These are phyloP conservation scores for Euzetes globulus DNA, from an alignment of 2,888 invertebrate species.

Conservation along the genomic window DNA sequence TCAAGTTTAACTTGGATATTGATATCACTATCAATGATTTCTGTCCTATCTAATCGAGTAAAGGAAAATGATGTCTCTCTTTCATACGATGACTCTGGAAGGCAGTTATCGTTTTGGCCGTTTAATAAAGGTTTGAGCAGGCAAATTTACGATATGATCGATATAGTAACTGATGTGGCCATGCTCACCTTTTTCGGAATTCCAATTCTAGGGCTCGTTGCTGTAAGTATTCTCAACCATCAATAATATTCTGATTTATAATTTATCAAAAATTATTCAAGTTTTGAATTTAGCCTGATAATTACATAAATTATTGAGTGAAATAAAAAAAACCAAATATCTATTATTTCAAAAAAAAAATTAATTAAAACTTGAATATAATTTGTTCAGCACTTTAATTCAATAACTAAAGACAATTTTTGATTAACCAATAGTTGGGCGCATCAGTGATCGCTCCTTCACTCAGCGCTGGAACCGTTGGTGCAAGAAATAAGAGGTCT, in stretches of 20 bases:
- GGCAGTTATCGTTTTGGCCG: conserved; percentile 10
- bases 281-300: too few relatives aligned
- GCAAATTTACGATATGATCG: conserved; percentile 24
- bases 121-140: conserved; percentile 14
- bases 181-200: conserved; percentile 20
- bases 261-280: too few relatives aligned
- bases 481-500: conserved; percentile 12
- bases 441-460: conserved; percentile 2
- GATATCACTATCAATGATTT: neutral
- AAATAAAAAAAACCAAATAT: neutral
- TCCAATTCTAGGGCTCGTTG: conserved; percentile 23
- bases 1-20: neutral
- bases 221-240: neutral
- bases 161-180: conserved; percentile 30
- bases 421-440: neutral
- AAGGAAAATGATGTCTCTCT: neutral
- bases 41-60: neutral
- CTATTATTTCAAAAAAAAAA: neutral
- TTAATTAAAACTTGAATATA: too few relatives aligned
- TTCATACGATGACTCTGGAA: neutral
- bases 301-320: too few relatives aligned
- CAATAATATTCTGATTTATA: too few relatives aligned
- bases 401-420: too few relatives aligned
- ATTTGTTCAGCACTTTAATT: too few relatives aligned
- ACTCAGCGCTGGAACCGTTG: neutral